Evolutionary conservation across 2,888 invertebrate species (phyloP).

Genomic region (Stegophylla sp.): DNA sequence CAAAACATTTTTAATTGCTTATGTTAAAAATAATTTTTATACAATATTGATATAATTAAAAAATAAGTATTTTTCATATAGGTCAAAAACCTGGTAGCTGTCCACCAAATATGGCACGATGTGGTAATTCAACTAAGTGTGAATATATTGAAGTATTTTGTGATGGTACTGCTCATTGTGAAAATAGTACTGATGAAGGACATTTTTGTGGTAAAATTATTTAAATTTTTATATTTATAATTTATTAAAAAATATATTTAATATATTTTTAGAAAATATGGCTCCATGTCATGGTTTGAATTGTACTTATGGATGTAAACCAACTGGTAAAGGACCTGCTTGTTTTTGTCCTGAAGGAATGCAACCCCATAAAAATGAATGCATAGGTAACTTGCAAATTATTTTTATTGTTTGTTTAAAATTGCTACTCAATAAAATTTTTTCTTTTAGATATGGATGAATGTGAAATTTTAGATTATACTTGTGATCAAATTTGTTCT

Average conservation of each 20-base stretch:
- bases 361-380: constrained; percentile 70
- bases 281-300: constrained; percentile 67
- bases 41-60: no score
- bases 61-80: constrained; percentile 63
- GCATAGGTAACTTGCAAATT: constrained; percentile 67
- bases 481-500: constrained; percentile 77
- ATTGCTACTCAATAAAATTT: constrained; percentile 26
- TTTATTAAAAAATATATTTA: background rate
- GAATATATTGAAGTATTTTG: constrained; percentile 72
- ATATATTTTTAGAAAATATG: constrained; percentile 64
- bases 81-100: constrained; percentile 73
- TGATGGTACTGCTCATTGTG: constrained; percentile 73
- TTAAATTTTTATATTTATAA: background rate
- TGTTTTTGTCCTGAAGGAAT: constrained; percentile 79
- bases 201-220: constrained; percentile 70
- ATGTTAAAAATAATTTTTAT: no score
- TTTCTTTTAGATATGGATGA: constrained; percentile 75
- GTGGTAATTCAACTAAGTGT: constrained; percentile 71
- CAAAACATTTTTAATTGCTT: no score
- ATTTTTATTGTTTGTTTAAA: background rate
- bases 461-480: constrained; percentile 73
- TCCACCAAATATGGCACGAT: constrained; percentile 74
- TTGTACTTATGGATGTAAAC: constrained; percentile 75
- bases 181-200: constrained; percentile 77
- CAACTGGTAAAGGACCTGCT: constrained; percentile 74